Conservation (phyloP, 2,888 invertebrate species). For the Pammene aurita region DNA sequence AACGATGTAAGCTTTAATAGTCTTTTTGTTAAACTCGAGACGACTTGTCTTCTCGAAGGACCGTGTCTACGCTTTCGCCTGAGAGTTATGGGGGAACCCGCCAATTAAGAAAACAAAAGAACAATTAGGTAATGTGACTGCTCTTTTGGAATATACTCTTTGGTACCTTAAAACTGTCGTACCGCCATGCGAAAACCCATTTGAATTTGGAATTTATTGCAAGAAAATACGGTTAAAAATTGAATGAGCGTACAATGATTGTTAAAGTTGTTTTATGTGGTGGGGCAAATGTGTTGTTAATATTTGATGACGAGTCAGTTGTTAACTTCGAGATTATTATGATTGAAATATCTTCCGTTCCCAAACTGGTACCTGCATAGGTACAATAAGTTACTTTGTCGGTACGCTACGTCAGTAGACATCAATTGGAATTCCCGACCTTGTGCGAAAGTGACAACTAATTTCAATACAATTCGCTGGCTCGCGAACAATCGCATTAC, state of each 20-base stretch:
- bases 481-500: conserved; percentile 46
- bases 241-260: too few relatives aligned
- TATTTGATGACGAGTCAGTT: background rate
- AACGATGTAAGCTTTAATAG: conserved; percentile 26
- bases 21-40: conserved; percentile 16
- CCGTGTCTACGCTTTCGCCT: background rate
- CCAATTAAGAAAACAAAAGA: conserved; percentile 14
- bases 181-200: too few relatives aligned
- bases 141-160: background rate
- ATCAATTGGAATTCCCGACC: conserved; percentile 45
- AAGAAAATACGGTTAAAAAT: too few relatives aligned
- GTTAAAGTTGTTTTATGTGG: too few relatives aligned
- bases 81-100: conserved; percentile 19
- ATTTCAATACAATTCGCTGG: conserved; percentile 57
- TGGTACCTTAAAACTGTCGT: too few relatives aligned
- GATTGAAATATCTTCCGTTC: background rate
- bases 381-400: too few relatives aligned
- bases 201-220: background rate
- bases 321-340: background rate
- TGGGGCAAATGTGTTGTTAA: too few relatives aligned
- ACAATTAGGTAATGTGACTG: background rate
- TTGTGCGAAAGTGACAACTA: conserved; percentile 62
- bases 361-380: background rate
- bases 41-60: background rate
- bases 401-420: background rate